These are phyloP conservation scores for Diaprepes abbreviatus DNA, from an alignment of 2,888 invertebrate species.

Conservation along the genomic window DNA sequence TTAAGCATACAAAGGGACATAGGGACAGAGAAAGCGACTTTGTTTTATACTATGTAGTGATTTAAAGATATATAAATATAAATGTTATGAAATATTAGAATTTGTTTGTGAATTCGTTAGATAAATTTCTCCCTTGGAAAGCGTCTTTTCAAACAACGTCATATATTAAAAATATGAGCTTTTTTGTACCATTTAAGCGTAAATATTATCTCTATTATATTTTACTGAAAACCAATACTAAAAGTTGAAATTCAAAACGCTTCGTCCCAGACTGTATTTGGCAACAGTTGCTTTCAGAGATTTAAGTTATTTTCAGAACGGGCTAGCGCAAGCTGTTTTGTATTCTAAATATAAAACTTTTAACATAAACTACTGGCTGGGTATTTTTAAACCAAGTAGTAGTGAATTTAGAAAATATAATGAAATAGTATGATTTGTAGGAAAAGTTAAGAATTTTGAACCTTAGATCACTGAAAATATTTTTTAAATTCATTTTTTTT, in stretches of 20 bases:
- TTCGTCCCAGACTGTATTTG: constrained; percentile 59
- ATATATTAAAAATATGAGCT: not conserved
- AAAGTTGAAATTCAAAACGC: constrained; percentile 56
- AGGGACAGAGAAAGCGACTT: too few relatives aligned
- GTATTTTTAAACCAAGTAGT: constrained; percentile 1
- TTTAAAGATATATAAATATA: too few relatives aligned
- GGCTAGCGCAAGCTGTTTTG: constrained; percentile 51
- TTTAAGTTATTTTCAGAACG: constrained; percentile 54
- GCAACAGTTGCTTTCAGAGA: constrained; percentile 52
- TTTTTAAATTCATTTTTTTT: too few relatives aligned
- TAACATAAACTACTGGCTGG: constrained; percentile 47
- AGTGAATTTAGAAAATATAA: constrained; percentile 12
- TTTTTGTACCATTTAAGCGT: constrained; percentile 21
- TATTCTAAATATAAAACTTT: constrained; percentile 53
- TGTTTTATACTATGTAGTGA: too few relatives aligned
- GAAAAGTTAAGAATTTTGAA: too few relatives aligned
- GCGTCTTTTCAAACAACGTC: too few relatives aligned
- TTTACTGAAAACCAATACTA: constrained; percentile 29
- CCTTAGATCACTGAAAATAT: too few relatives aligned
- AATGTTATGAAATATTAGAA: too few relatives aligned
- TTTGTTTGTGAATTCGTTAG: too few relatives aligned
- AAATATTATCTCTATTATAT: constrained; percentile 11
- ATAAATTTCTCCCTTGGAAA: too few relatives aligned
- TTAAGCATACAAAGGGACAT: too few relatives aligned
- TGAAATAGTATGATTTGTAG: constrained; percentile 3